Evolutionary conservation across 2,797 vertebrate species (phyloP).

Genomic region (Rhinella marina): DNA sequence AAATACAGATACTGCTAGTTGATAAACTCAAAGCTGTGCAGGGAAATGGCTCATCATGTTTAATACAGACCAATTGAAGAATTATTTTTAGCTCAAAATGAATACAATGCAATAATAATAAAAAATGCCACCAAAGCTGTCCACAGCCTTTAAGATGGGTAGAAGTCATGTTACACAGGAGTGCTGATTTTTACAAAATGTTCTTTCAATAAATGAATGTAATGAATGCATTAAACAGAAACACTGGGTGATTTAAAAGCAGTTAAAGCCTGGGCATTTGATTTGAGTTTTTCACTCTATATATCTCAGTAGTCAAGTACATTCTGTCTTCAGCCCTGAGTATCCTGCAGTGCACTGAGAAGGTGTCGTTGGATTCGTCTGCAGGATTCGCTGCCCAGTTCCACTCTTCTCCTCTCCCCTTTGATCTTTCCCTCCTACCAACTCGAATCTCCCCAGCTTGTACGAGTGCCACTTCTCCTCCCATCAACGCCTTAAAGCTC

Average conservation of each 20-base stretch:
- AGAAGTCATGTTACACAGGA: neutral
- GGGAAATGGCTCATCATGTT: too few species aligned
- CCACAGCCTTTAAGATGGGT: too few species aligned
- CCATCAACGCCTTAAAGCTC: conserved; percentile 45
- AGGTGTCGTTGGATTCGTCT: conserved; percentile 33
- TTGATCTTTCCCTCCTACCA: conserved; percentile 22
- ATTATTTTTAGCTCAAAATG: too few species aligned
- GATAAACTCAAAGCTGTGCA: too few species aligned
- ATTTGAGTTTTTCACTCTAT: conserved; percentile 15
- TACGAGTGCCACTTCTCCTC: conserved; percentile 42
- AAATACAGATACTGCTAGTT: too few species aligned
- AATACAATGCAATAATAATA: too few species aligned
- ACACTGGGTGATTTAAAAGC: neutral
- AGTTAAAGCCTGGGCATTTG: neutral
- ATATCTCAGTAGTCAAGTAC: conserved; percentile 10
- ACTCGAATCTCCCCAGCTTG: conserved; percentile 18
- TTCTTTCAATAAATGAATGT: neutral
- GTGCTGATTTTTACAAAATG: neutral
- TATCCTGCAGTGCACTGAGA: conserved; percentile 32
- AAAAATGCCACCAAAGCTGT: too few species aligned
- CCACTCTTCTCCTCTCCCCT: conserved; percentile 4
- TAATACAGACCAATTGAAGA: too few species aligned
- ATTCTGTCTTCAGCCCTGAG: conserved; percentile 22
- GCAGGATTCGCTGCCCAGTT: conserved; percentile 25
- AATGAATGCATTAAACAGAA: neutral